Conservation (phyloP, 2,113 vertebrate genomes). For the Melanocharis versteri region DNA sequence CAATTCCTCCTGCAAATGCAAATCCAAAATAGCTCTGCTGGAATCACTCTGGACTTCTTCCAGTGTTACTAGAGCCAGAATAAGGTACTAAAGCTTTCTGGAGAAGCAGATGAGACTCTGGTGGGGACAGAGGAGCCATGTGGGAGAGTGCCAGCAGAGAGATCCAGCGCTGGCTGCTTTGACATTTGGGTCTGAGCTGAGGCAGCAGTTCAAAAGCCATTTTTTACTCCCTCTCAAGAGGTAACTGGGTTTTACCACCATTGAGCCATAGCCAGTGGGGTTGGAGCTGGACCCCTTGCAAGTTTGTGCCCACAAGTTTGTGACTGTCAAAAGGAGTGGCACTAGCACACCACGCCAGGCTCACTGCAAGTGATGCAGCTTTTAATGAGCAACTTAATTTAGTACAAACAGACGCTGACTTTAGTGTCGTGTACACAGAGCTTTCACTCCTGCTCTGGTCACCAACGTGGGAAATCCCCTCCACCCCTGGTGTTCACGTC, state of each 20-base stretch:
- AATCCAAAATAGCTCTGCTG: slow-evolving; percentile 27
- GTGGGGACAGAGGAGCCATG: neutral
- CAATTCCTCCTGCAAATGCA: neutral
- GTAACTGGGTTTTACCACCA: neutral
- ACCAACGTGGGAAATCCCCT: neutral
- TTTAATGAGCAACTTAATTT: slow-evolving; percentile 9
- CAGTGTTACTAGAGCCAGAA: neutral
- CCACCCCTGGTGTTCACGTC: neutral
- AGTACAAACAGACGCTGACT: neutral
- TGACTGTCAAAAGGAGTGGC: neutral
- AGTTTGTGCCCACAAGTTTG: neutral
- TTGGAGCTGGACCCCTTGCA: neutral
- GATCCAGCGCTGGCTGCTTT: neutral
- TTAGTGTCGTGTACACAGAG: neutral
- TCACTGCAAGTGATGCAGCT: neutral
- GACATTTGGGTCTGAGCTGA: neutral
- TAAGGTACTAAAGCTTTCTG: slow-evolving; percentile 3
- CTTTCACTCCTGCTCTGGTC: neutral
- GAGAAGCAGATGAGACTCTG: slow-evolving; percentile 10
- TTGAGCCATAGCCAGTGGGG: neutral
- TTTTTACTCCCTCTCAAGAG: neutral
- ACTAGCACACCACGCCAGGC: neutral
- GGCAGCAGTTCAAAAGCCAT: neutral
- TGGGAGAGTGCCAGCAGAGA: neutral
- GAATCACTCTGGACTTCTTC: slow-evolving; percentile 11